Percentiles rank a stretch among this genome's conserved stretches.
Conservation (phyloP, 2,797 vertebrate genomes). For the Platalea minor region DNA sequence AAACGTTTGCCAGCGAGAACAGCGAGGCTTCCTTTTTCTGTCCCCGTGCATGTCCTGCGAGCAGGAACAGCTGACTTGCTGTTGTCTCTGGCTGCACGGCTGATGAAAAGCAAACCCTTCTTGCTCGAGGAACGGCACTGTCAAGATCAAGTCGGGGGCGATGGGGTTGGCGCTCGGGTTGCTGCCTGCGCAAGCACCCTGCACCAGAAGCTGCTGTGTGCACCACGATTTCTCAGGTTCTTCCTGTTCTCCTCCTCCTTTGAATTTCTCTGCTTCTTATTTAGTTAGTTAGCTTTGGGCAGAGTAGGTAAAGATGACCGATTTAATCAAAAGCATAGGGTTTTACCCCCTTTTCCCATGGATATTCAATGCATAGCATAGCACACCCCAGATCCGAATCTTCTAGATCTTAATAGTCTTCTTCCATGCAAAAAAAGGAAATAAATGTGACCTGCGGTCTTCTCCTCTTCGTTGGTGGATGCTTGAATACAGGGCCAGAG, state of each 20-base stretch:
- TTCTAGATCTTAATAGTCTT: not conserved
- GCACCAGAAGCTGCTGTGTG: not conserved
- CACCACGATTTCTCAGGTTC: not conserved
- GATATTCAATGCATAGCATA: fast-evolving
- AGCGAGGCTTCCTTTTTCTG: not conserved
- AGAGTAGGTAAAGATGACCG: not conserved
- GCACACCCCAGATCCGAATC: fast-evolving
- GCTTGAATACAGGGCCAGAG: not conserved
- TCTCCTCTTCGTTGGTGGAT: not conserved
- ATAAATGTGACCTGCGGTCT: not conserved
- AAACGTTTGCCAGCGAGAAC: not conserved
- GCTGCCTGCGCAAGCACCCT: not conserved
- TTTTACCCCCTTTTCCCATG: not conserved
- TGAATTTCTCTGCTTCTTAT: not conserved
- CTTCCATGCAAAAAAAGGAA: not conserved
- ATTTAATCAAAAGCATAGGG: fast-evolving
- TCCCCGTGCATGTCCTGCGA: fast-evolving
- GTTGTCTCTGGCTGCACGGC: not conserved
- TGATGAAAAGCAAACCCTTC: not conserved
- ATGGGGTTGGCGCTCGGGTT: not conserved
- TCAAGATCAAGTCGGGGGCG: not conserved
- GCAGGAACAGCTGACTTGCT: not conserved
- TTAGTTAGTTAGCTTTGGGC: not conserved
- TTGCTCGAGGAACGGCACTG: fast-evolving
- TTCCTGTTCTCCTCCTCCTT: not conserved